A percentile compares a stretch with the other conserved stretches of the same genome.
These are phyloP conservation scores for Florisuga fusca DNA, from an alignment of 2,797 vertebrate genomes.

Conservation along the genomic window DNA sequence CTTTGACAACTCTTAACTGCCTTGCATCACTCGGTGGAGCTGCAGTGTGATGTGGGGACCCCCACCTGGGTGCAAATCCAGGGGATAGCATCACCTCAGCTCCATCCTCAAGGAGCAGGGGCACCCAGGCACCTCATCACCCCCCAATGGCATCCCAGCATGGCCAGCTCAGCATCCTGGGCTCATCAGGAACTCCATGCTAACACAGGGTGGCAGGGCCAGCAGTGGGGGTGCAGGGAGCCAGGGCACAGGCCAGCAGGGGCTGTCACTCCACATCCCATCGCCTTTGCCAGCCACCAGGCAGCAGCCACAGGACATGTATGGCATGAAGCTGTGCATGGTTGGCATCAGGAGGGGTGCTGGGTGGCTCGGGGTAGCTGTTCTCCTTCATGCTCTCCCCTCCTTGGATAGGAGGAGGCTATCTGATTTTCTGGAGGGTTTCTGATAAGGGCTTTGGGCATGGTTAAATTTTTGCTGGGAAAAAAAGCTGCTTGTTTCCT, in stretches of 20 bases:
- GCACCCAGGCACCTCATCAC: fast-evolving
- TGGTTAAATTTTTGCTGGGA: background rate
- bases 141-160: fast-evolving
- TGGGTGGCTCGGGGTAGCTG: background rate
- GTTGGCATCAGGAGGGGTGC: fast-evolving
- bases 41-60: background rate
- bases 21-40: background rate
- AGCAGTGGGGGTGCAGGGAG: fast-evolving
- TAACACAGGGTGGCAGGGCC: background rate
- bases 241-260: fast-evolving
- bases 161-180: fast-evolving
- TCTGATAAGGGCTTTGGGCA: background rate
- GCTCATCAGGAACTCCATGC: background rate
- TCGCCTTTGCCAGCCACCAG: fast-evolving
- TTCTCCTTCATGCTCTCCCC: background rate
- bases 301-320: background rate
- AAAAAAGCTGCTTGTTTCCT: background rate
- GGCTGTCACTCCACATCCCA: background rate
- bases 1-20: fast-evolving
- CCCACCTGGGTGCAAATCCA: background rate
- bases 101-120: background rate
- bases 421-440: too few relatives aligned
- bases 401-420: background rate
- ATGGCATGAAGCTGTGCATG: fast-evolving
- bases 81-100: background rate